These are phyloP conservation scores for Anhinga rufa DNA, from an alignment of 2,113 vertebrate genomes.

Conservation along the genomic window DNA sequence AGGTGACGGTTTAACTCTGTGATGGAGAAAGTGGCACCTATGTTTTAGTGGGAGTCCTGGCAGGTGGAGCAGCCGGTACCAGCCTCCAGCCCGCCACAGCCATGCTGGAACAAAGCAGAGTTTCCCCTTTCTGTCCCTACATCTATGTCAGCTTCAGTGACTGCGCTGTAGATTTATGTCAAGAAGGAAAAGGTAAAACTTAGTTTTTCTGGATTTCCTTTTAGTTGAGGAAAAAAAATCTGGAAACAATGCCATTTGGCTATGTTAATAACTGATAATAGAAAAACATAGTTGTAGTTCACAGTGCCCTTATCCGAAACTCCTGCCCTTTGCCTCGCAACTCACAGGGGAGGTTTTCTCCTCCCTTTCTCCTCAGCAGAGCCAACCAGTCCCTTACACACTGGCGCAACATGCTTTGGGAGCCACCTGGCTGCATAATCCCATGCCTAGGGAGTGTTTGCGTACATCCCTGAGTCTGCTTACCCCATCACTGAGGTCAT, in stretches of 20 bases:
- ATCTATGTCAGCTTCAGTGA: background rate
- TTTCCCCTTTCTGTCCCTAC: background rate
- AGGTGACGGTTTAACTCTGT: background rate
- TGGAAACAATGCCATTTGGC: background rate
- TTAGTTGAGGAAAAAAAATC: background rate
- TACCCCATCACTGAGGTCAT: background rate
- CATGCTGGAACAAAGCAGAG: background rate
- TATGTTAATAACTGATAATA: background rate
- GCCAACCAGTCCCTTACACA: background rate
- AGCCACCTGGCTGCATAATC: background rate
- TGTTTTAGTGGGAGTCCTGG: background rate
- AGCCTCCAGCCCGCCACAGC: background rate
- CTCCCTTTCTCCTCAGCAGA: background rate
- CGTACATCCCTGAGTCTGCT: background rate
- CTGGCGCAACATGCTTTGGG: background rate
- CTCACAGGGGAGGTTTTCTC: background rate
- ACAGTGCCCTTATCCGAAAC: fast-evolving
- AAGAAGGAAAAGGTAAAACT: background rate
- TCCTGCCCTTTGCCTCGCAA: background rate
- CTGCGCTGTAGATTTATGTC: background rate
- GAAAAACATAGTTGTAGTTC: background rate
- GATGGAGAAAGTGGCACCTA: background rate
- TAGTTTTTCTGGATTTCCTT: background rate
- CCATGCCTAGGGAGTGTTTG: background rate
- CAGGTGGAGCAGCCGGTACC: background rate